Evolutionary conservation across 2,888 invertebrate genomes (phyloP).

Genomic region (Branchellion lobata): DNA sequence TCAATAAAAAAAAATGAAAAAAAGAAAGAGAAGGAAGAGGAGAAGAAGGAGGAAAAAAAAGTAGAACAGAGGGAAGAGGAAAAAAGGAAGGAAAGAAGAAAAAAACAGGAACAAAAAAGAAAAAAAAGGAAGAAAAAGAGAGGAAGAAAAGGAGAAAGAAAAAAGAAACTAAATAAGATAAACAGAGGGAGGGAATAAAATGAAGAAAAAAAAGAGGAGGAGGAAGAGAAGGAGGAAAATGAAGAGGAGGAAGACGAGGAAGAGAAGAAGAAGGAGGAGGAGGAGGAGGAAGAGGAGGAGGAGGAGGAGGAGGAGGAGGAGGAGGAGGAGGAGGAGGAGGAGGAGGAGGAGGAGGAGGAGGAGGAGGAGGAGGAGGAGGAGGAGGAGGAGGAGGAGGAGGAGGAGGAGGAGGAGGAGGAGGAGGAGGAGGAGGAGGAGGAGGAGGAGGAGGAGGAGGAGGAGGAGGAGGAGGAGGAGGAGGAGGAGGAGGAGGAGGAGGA

Average conservation of each 20-base stretch:
- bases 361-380: too few relatives aligned
- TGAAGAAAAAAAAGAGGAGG: not conserved
- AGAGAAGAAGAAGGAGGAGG: not conserved
- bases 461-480: too few relatives aligned
- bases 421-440: too few relatives aligned
- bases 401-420: too few relatives aligned
- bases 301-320: too few relatives aligned
- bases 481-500: too few relatives aligned
- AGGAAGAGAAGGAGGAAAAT: not conserved
- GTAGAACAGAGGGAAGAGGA: not conserved
- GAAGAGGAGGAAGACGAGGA: slow-evolving; percentile 9
- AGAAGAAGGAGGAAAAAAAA: not conserved
- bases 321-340: too few relatives aligned
- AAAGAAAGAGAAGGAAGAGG: not conserved
- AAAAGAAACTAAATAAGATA: not conserved
- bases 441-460: too few relatives aligned
- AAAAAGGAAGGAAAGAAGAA: not conserved
- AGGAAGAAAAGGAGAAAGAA: not conserved
- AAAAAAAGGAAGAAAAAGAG: not conserved
- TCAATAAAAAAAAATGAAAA: not conserved
- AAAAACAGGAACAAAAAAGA: not conserved
- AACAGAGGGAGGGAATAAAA: not conserved
- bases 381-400: too few relatives aligned
- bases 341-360: too few relatives aligned
- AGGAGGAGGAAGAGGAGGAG: not conserved